phyloP scores from a whole-genome alignment of 2,888 invertebrate genomes.

The Criorhina ranunculi region DNA sequence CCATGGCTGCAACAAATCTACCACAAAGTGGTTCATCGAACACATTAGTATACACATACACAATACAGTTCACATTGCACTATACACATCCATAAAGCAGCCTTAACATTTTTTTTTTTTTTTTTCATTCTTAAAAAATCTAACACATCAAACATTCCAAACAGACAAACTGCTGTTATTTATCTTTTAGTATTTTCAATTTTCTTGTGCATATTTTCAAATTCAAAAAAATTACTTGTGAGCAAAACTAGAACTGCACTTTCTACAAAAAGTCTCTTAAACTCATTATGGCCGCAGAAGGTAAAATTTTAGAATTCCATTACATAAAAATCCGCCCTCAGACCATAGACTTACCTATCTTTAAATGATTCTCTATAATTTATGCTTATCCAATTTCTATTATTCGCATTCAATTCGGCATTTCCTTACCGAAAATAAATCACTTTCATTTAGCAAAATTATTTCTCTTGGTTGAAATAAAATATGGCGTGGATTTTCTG shows the following conservation, averaged over 20 bases:
- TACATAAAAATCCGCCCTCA: conserved; percentile 57
- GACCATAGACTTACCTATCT: conserved; percentile 39
- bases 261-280: conserved; percentile 45
- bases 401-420: conserved; percentile 20
- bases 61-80: conserved; percentile 19
- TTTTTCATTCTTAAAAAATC: no score
- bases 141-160: neutral
- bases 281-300: conserved; percentile 70
- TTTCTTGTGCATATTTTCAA: neutral
- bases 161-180: neutral
- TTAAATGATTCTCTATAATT: conserved; percentile 1
- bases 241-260: conserved; percentile 34
- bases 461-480: conserved; percentile 79
- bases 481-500: conserved; percentile 82
- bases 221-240: neutral
- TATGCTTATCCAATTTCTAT: conserved; percentile 6
- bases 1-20: conserved; percentile 85
- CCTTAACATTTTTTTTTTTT: neutral
- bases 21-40: conserved; percentile 9
- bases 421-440: conserved; percentile 23
- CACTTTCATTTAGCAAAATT: conserved; percentile 71
- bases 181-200: neutral
- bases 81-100: neutral
- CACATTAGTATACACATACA: conserved; percentile 40
- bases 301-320: conserved; percentile 48